Evolutionary conservation across 2,888 invertebrate genomes (phyloP).

Genomic region (Bombylius major): DNA sequence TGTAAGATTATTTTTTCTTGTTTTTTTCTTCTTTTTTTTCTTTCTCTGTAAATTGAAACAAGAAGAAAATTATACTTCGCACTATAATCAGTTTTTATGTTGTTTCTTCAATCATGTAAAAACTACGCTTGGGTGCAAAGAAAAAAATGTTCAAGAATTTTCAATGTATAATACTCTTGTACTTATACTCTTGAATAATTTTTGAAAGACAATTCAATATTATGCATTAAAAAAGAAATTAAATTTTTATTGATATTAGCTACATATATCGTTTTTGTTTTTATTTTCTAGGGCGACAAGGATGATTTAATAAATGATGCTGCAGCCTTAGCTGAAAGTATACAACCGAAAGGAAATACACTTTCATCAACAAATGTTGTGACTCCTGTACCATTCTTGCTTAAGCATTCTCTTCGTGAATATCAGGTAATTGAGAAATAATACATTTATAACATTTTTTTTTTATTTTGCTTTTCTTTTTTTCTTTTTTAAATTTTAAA

Average conservation of each 20-base stretch:
- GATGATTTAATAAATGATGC: slow-evolving; percentile 79
- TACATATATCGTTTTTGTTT: not conserved
- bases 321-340: slow-evolving; percentile 85
- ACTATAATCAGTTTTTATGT: slow-evolving; percentile 9
- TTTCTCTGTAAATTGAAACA: not conserved
- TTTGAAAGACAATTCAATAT: not conserved
- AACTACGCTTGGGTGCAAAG: slow-evolving; percentile 11
- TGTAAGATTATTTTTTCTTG: slow-evolving; percentile 2
- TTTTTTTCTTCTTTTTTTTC: not conserved
- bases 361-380: slow-evolving; percentile 87
- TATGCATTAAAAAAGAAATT: not conserved
- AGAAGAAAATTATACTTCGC: not conserved
- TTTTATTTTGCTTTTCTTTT: not conserved
- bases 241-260: too few species aligned
- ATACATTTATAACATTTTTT: not conserved
- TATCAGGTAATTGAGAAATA: slow-evolving; percentile 44
- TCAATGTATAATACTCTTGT: not conserved
- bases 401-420: slow-evolving; percentile 82
- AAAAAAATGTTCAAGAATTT: not conserved
- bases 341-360: slow-evolving; percentile 97
- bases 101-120: not conserved
- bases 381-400: slow-evolving; percentile 83
- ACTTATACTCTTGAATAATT: not conserved
- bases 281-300: slow-evolving; percentile 30
- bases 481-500: not conserved